phyloP scores from a whole-genome alignment of 2,888 invertebrate species.

The Habrosyne pyritoides region DNA sequence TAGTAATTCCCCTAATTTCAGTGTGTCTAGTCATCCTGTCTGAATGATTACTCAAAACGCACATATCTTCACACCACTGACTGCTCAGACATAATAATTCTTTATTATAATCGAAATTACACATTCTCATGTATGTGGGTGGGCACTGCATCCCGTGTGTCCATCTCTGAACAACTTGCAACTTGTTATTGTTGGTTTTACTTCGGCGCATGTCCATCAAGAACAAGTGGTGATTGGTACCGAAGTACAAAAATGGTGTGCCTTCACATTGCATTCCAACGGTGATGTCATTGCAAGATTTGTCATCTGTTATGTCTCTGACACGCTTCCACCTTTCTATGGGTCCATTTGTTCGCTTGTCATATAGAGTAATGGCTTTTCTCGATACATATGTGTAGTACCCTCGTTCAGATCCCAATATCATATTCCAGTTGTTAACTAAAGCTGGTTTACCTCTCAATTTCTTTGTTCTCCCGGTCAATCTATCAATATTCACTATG shows the following conservation, averaged over 20 bases:
- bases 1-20: constrained; percentile 45
- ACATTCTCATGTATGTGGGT: constrained; percentile 69
- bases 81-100: constrained; percentile 67
- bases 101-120: constrained; percentile 59
- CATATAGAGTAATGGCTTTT: constrained; percentile 62
- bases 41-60: constrained; percentile 61
- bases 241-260: constrained; percentile 58
- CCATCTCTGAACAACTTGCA: constrained; percentile 77
- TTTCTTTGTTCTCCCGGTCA: constrained; percentile 57
- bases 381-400: constrained; percentile 60
- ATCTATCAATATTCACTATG: constrained; percentile 68
- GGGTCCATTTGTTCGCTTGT: constrained; percentile 61
- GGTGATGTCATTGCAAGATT: constrained; percentile 59
- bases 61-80: constrained; percentile 74
- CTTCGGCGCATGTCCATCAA: constrained; percentile 62
- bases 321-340: constrained; percentile 52
- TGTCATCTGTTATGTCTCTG: constrained; percentile 51
- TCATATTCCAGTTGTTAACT: constrained; percentile 69
- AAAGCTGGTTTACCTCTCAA: constrained; percentile 47
- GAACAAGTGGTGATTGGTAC: constrained; percentile 67
- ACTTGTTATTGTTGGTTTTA: constrained; percentile 38
- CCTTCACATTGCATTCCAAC: constrained; percentile 55
- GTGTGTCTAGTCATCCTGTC: constrained; percentile 42
- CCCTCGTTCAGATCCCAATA: constrained; percentile 58
- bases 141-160: constrained; percentile 81